Percentiles rank a stretch among this genome's conserved stretches.
Conservation (phyloP, 2,888 invertebrate species). For the Polydrusus cervinus region DNA sequence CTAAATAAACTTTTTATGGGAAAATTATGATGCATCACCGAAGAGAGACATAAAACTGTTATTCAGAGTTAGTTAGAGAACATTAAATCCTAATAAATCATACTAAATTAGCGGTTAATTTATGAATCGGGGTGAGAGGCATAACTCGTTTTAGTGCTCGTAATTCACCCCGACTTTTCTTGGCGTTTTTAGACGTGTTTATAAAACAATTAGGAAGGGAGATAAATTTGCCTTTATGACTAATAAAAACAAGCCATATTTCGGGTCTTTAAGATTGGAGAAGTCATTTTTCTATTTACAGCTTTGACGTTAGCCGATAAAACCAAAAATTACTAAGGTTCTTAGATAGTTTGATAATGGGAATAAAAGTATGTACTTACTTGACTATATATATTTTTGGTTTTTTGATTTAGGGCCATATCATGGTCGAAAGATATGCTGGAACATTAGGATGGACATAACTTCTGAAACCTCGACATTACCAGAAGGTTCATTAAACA, state of each 20-base stretch:
- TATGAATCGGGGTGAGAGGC: constrained; percentile 56
- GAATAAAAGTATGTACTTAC: no score
- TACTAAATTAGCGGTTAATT: constrained; percentile 58
- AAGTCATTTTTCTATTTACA: constrained; percentile 46
- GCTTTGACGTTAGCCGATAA: not conserved
- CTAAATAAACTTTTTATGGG: constrained; percentile 53
- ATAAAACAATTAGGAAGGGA: constrained; percentile 54
- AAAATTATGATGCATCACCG: constrained; percentile 65
- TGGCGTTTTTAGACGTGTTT: constrained; percentile 52
- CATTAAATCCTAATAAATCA: constrained; percentile 64
- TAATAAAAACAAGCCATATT: constrained; percentile 48
- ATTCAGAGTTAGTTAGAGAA: constrained; percentile 62
- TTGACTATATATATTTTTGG: no score
- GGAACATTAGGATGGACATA: no score
- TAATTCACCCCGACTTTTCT: constrained; percentile 54
- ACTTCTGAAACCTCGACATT: no score
- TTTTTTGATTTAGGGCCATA: no score
- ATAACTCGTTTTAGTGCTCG: constrained; percentile 56
- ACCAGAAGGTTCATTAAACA: no score
- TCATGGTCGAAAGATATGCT: no score
- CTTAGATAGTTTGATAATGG: no score
- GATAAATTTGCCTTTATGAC: constrained; percentile 53
- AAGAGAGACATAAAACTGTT: constrained; percentile 63
- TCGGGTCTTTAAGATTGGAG: constrained; percentile 1
- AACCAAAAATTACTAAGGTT: no score